phyloP scores from a whole-genome alignment of 2,113 vertebrate species.

The Pantherophis guttatus region DNA sequence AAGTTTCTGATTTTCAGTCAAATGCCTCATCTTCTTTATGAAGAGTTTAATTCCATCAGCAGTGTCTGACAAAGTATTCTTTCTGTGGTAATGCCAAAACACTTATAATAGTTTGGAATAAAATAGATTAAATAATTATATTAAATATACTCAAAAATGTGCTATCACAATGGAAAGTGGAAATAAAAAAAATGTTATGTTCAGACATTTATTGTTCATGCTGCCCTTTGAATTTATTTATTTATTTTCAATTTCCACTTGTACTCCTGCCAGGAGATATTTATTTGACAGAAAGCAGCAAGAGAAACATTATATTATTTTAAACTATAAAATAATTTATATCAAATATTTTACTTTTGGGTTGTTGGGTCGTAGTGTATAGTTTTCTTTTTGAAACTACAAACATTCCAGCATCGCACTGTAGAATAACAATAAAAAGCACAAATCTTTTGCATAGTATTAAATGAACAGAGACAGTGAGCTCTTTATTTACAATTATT shows the following conservation, averaged over 20 bases:
- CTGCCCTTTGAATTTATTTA: slow-evolving; percentile 90
- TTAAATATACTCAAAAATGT: neutral
- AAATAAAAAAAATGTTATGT: slow-evolving; percentile 70
- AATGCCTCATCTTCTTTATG: neutral
- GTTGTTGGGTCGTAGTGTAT: slow-evolving; percentile 3
- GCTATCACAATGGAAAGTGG: slow-evolving; percentile 36
- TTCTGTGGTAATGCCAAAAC: neutral
- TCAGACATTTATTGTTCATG: slow-evolving; percentile 87
- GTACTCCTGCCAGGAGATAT: slow-evolving; percentile 81
- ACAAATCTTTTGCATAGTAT: slow-evolving; percentile 99
- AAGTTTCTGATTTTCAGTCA: neutral
- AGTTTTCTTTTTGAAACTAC: slow-evolving; percentile 80
- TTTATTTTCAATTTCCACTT: slow-evolving; percentile 74
- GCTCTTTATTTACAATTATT: slow-evolving; percentile 99
- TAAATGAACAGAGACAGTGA: slow-evolving; percentile 99
- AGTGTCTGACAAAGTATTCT: neutral
- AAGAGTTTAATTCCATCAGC: neutral
- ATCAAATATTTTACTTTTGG: slow-evolving; percentile 80
- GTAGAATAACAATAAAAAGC: slow-evolving; percentile 91
- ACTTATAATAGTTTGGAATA: neutral
- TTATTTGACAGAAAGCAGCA: slow-evolving; percentile 85
- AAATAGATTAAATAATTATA: neutral
- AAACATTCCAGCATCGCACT: slow-evolving; percentile 92
- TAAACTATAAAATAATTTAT: slow-evolving; percentile 86
- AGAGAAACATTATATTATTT: slow-evolving; percentile 79